Conservation (phyloP, 1,140 invertebrate species). For the Gryllus bimaculatus region DNA sequence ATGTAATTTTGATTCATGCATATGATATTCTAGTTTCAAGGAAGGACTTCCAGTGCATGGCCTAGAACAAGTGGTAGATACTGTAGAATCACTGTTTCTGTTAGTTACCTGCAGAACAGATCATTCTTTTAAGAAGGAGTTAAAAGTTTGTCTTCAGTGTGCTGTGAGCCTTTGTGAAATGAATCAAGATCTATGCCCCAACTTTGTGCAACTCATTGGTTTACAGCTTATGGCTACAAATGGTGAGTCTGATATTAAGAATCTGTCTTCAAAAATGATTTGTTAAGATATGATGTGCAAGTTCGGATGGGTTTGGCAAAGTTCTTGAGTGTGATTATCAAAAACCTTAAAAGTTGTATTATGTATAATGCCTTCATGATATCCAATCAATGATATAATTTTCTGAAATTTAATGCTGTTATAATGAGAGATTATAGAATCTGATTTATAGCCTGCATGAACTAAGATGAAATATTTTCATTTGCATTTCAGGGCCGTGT, state of each 20-base stretch:
- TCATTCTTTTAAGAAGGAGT: slow-evolving; percentile 43
- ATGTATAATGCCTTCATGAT: no score
- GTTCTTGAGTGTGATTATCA: no score
- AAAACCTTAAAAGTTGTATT: no score
- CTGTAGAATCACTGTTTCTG: slow-evolving; percentile 61
- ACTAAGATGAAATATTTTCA: neutral
- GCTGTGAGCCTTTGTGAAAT: slow-evolving; percentile 56
- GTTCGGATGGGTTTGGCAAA: no score
- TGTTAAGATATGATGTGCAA: no score
- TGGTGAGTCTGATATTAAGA: neutral
- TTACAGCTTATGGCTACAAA: slow-evolving; percentile 35
- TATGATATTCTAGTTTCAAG: slow-evolving; percentile 43
- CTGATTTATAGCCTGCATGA: no score
- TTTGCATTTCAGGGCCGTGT: slow-evolving; percentile 10
- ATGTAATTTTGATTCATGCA: slow-evolving; percentile 13
- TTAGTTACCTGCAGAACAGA: slow-evolving; percentile 40
- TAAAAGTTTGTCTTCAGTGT: slow-evolving; percentile 55
- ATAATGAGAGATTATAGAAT: no score
- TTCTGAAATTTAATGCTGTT: no score
- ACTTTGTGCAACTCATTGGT: slow-evolving; percentile 54
- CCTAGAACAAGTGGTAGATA: slow-evolving; percentile 43
- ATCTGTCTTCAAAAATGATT: no score
- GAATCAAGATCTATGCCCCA: slow-evolving; percentile 45
- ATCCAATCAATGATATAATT: no score
- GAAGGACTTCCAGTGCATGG: slow-evolving; percentile 51